phyloP scores from a whole-genome alignment of 1,140 invertebrate species.

The Lepidurus apus region DNA sequence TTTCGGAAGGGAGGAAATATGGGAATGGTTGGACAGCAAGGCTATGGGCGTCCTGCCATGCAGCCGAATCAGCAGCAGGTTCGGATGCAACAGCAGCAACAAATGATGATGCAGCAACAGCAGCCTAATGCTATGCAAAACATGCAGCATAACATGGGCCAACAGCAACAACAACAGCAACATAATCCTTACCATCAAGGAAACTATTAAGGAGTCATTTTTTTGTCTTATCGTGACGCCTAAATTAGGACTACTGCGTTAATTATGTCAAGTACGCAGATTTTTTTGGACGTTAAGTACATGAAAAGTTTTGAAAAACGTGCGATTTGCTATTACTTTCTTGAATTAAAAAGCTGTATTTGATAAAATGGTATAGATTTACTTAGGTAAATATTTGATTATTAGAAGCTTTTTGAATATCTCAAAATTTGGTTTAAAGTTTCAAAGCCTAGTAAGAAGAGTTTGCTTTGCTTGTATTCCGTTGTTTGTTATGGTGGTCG shows the following conservation, averaged over 20 bases:
- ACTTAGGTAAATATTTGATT: no score
- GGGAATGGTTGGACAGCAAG: conserved; percentile 16
- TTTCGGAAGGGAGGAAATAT: background rate
- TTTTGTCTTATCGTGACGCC: no score
- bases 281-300: no score
- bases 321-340: no score
- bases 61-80: conserved; percentile 45
- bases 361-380: no score
- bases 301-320: no score
- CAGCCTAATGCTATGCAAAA: conserved; percentile 47
- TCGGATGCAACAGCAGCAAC: conserved; percentile 44
- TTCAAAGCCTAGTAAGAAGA: background rate
- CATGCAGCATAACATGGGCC: conserved; percentile 39
- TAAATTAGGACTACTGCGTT: no score
- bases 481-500: background rate
- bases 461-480: background rate
- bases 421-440: no score
- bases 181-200: conserved; percentile 31
- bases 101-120: conserved; percentile 45
- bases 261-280: no score
- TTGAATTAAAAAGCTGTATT: no score
- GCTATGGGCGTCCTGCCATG: conserved; percentile 26
- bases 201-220: background rate
- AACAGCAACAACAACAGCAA: conserved; percentile 43
- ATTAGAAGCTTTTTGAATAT: no score